A percentile compares a stretch with the other conserved stretches of the same genome.
These are phyloP conservation scores for Patella vulgata DNA, from an alignment of 1,140 invertebrate genomes.

Conservation along the genomic window DNA sequence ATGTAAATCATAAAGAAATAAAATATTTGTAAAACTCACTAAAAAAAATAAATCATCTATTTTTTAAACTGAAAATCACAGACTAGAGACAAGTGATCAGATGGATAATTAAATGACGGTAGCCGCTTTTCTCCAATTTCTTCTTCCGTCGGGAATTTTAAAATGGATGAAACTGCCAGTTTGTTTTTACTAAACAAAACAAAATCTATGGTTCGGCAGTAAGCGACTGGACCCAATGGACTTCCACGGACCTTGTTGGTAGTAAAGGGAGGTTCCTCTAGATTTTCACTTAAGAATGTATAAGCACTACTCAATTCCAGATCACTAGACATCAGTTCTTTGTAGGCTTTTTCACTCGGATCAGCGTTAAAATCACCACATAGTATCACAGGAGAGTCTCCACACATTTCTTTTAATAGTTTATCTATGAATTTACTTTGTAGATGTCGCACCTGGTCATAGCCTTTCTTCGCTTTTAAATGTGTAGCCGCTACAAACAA, in stretches of 20 bases:
- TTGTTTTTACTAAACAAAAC: slow-evolving; percentile 76
- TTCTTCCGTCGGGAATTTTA: slow-evolving; percentile 75
- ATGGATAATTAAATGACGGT: slow-evolving; percentile 78
- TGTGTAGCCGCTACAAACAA: slow-evolving; percentile 81
- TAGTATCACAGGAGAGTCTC: slow-evolving; percentile 71
- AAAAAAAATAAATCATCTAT: no score
- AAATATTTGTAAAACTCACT: no score
- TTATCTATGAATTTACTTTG: slow-evolving; percentile 79
- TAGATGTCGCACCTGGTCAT: slow-evolving; percentile 72
- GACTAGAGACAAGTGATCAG: slow-evolving; percentile 82
- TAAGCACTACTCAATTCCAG: slow-evolving; percentile 64
- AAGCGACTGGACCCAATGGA: slow-evolving; percentile 49
- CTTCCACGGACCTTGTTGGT: slow-evolving; percentile 79
- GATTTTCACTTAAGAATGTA: slow-evolving; percentile 33
- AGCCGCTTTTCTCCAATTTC: slow-evolving; percentile 76
- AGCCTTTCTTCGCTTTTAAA: slow-evolving; percentile 77
- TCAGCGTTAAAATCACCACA: slow-evolving; percentile 86
- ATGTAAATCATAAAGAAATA: no score
- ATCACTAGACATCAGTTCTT: slow-evolving; percentile 38
- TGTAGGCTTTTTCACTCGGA: slow-evolving; percentile 78
- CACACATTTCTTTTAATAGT: slow-evolving; percentile 69
- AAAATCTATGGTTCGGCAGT: slow-evolving; percentile 82
- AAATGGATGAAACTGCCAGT: slow-evolving; percentile 72
- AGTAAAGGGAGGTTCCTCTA: slow-evolving; percentile 76
- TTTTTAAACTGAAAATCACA: slow-evolving; percentile 72